Evolutionary conservation across 2,888 invertebrate genomes (phyloP).

Genomic region (Scrobipalpa costella): DNA sequence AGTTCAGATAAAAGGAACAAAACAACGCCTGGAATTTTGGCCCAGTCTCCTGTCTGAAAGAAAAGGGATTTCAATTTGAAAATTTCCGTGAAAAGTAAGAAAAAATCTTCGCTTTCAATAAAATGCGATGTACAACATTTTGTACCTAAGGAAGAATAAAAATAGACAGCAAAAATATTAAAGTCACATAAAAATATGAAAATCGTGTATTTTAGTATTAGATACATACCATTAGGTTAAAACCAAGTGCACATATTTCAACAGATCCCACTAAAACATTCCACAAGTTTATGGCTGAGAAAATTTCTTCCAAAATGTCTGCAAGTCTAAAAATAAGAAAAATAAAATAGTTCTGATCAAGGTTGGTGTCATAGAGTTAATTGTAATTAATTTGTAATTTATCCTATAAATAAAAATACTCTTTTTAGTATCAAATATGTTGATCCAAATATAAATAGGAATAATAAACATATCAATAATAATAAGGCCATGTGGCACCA

Average conservation of each 20-base stretch:
- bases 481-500: no score
- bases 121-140: no score
- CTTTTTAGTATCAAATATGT: no score
- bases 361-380: no score
- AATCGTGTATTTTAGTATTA: neutral
- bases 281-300: slow-evolving; percentile 61
- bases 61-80: neutral
- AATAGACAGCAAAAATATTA: no score
- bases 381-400: no score
- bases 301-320: slow-evolving; percentile 66
- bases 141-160: no score
- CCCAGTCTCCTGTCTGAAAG: slow-evolving; percentile 40
- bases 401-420: no score
- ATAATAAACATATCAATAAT: no score
- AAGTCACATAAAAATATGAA: neutral
- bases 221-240: slow-evolving; percentile 70
- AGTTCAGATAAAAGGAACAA: slow-evolving; percentile 39
- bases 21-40: slow-evolving; percentile 35
- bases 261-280: slow-evolving; percentile 66
- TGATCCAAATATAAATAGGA: no score
- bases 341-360: no score
- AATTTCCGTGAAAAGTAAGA: neutral
- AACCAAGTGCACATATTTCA: slow-evolving; percentile 69
- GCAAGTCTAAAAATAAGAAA: slow-evolving; percentile 49
- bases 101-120: neutral